Base-by-base conservation (phyloP, 2,888 invertebrate species). In the Aspidapion aeneum region DNA sequence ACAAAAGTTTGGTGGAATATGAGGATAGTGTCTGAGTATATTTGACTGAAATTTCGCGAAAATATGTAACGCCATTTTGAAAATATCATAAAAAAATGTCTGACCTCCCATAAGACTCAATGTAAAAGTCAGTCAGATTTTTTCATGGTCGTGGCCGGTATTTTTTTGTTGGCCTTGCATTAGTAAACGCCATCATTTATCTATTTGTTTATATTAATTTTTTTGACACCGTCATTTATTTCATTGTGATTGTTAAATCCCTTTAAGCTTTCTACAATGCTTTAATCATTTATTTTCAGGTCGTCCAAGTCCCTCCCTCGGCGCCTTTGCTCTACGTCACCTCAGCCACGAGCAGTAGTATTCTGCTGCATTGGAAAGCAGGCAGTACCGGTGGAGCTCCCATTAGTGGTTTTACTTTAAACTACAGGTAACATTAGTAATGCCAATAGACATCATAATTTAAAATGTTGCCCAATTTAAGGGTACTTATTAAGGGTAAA, bases 351-450 rank as follows among this genome's bases (percentile, higher is more conserved):
- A 87, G 89, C 58, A 87, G 87, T 71, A 90, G 90, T 69, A 86
- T 93, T 64, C 78, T 89, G 55, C 82, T 90, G 69, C 89, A 90
- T 69, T 90, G 90, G 90, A 89, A 89, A 75, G 80, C 88, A n/a
- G 87, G 86, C 16, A 86, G 85, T 67, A 86, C 84, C 67, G 90
- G 90, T 7, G 89, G 87, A 58, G 87, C 90, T 5, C 85, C 88
- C 0, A 82, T 90, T 57, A 86, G 85, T 16, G 88, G 88, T 2
- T 90, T 86, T 73, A 87, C 87, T 0, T 77, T 90, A 21, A 87
- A 86, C 75, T 89, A 87, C 75, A 83, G 86, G 64, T 65, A 57
- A 21, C 1, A n/a, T 5, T 56, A 19, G 7, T 54, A 12, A 17
- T 9, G 18, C 16, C 9, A 18, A 12, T 18, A 9, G 17, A 9